phyloP scores from a whole-genome alignment of 1,140 invertebrate species.

The Amyelois transitella region DNA sequence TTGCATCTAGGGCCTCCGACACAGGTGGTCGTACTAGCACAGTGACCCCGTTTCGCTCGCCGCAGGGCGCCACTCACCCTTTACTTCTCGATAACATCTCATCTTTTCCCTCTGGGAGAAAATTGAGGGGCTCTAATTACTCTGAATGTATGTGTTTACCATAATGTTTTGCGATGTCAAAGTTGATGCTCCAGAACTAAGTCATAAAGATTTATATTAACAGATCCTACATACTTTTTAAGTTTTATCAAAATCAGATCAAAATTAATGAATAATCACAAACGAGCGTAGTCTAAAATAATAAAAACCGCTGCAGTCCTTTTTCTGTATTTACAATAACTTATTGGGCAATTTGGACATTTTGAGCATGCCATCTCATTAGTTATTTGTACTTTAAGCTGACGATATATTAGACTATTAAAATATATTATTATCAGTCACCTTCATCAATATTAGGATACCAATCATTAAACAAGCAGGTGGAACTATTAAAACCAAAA shows the following conservation, averaged over 20 bases:
- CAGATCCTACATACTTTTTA: no score
- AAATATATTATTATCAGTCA: background rate
- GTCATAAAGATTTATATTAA: no score
- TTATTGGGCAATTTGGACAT: no score
- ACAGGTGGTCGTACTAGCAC: slow-evolving; percentile 52
- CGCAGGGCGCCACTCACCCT: slow-evolving; percentile 36
- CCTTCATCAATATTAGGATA: background rate
- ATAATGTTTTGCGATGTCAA: no score
- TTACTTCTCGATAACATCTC: slow-evolving; percentile 34
- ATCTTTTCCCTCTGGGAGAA: slow-evolving; percentile 18
- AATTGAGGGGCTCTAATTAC: background rate
- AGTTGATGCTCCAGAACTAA: background rate
- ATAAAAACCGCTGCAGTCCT: no score
- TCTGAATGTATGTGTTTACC: background rate
- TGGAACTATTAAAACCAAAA: background rate
- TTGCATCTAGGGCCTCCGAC: background rate
- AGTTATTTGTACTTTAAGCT: background rate
- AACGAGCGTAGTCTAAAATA: no score
- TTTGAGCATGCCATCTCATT: no score
- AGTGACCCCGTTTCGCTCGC: slow-evolving; percentile 48
- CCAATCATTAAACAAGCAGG: background rate
- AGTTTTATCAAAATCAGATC: no score
- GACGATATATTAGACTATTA: background rate
- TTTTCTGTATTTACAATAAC: no score
- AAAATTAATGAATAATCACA: no score